phyloP scores from a whole-genome alignment of 92 coral and sea anemone genomes.

The Epizoanthus stellaris region DNA sequence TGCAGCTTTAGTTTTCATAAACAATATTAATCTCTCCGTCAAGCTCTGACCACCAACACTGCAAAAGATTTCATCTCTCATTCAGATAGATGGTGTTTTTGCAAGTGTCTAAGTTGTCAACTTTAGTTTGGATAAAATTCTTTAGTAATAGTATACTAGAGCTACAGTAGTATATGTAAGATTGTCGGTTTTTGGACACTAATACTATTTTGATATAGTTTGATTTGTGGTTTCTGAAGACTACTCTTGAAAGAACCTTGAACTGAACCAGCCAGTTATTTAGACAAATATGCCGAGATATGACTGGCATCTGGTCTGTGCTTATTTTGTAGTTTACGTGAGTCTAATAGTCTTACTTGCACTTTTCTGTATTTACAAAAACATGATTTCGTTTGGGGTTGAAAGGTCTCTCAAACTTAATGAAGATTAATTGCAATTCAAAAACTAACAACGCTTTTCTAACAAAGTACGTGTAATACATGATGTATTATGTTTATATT shows the following conservation, averaged over 20 bases:
- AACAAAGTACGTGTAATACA: not conserved
- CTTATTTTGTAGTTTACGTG: not conserved
- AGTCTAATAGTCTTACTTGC: not conserved
- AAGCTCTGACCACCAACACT: not conserved
- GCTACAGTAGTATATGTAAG: not conserved
- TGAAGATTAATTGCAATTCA: slow-evolving; percentile 25
- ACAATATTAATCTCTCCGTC: not conserved
- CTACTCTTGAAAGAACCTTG: not conserved
- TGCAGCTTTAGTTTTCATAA: not conserved
- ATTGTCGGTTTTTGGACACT: too few species aligned
- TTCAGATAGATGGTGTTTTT: not conserved
- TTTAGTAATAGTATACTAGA: not conserved
- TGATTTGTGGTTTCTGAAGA: not conserved
- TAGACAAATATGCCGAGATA: too few species aligned
- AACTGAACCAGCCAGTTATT: not conserved
- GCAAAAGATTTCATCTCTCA: not conserved
- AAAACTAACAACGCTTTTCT: not conserved
- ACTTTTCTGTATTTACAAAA: not conserved
- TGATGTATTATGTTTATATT: slow-evolving; percentile 21
- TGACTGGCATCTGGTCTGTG: not conserved
- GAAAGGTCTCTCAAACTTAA: slow-evolving; percentile 26
- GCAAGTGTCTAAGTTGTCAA: not conserved
- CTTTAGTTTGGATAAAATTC: not conserved
- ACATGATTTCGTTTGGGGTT: slow-evolving; percentile 18
- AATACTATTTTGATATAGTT: too few species aligned